phyloP scores from a whole-genome alignment of 2,113 vertebrate species.

The Tympanuchus pallidicinctus region DNA sequence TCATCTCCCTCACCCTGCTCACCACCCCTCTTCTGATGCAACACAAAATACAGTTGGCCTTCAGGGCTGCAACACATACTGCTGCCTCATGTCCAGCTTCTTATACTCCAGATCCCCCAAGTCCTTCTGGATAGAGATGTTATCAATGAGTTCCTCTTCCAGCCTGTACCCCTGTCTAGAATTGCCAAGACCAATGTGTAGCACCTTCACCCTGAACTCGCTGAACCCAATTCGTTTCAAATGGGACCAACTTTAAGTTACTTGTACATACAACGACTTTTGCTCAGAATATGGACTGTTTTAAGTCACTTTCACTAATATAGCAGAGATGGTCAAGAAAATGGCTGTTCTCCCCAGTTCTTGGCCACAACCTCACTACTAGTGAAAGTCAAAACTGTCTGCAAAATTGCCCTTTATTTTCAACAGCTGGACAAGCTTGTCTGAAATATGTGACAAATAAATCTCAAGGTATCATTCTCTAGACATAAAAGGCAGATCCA shows the following conservation, averaged over 20 bases:
- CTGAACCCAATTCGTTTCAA: background rate
- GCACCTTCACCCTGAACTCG: background rate
- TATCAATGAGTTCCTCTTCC: background rate
- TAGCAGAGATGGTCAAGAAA: background rate
- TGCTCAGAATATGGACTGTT: background rate
- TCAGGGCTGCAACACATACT: background rate
- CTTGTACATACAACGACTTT: background rate
- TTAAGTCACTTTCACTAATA: background rate
- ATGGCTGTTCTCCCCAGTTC: background rate
- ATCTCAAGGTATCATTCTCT: slow-evolving; percentile 2
- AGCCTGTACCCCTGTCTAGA: background rate
- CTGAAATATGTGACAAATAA: slow-evolving; percentile 6
- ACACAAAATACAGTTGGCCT: background rate
- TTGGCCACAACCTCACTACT: background rate
- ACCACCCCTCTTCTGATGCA: background rate
- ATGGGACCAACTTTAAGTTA: background rate
- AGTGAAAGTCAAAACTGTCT: background rate
- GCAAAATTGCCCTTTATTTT: slow-evolving; percentile 1
- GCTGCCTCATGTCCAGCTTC: background rate
- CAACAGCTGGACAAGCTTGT: background rate
- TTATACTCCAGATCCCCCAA: background rate
- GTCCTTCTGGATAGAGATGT: background rate
- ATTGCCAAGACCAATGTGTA: background rate
- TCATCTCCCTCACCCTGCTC: background rate
- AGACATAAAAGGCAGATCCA: slow-evolving; percentile 35